These are phyloP conservation scores for Piaya cayana DNA, from an alignment of 2,113 vertebrate species.

Conservation along the genomic window DNA sequence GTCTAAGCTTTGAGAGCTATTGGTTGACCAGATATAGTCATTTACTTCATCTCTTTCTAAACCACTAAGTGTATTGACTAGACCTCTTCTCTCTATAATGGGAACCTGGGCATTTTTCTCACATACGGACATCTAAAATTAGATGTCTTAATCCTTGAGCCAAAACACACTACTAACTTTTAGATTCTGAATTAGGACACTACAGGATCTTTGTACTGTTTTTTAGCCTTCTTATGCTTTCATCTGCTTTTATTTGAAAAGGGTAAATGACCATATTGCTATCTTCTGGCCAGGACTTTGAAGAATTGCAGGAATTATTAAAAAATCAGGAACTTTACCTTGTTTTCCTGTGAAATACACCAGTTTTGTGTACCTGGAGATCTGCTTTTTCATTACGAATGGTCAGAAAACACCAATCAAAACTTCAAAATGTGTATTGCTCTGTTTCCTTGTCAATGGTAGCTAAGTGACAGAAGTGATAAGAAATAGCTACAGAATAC, in stretches of 20 bases:
- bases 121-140: background rate
- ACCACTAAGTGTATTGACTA: slow-evolving; percentile 51
- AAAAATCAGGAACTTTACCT: background rate
- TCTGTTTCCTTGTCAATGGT: background rate
- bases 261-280: background rate
- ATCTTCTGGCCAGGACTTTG: background rate
- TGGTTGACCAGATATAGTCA: slow-evolving; percentile 46
- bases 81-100: slow-evolving; percentile 34
- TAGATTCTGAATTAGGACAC: background rate
- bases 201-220: background rate
- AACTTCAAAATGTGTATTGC: background rate
- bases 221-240: background rate
- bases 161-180: slow-evolving; percentile 11
- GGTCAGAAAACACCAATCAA: background rate
- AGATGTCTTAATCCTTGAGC: background rate
- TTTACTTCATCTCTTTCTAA: slow-evolving; percentile 48
- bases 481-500: background rate
- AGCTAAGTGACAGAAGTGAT: background rate
- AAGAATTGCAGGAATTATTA: background rate
- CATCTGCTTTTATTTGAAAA: background rate
- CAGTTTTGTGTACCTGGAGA: background rate
- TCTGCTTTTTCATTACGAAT: background rate
- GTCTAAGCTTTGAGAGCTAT: background rate
- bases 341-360: background rate
- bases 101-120: slow-evolving; percentile 17